These are phyloP conservation scores for Petroica traversi DNA, from an alignment of 2,113 vertebrate genomes.

Conservation along the genomic window DNA sequence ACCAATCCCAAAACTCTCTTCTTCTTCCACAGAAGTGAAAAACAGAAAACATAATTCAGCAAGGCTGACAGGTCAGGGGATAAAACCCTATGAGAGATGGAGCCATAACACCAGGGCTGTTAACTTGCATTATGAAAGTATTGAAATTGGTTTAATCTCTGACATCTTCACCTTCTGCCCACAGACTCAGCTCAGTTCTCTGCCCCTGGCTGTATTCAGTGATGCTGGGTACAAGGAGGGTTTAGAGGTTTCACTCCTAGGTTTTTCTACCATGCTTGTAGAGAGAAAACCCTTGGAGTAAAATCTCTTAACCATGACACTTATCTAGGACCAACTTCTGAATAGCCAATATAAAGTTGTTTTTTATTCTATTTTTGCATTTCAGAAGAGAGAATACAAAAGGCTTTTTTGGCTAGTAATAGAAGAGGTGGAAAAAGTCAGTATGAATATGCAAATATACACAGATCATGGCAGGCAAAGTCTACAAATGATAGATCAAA, in stretches of 20 bases:
- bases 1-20: not conserved
- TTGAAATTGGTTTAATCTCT: not conserved
- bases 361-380: not conserved
- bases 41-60: not conserved
- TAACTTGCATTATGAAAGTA: not conserved
- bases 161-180: not conserved
- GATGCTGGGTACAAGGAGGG: not conserved
- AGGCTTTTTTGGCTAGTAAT: not conserved
- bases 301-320: not conserved
- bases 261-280: not conserved
- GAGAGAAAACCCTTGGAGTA: not conserved
- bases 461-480: not conserved
- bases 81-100: not conserved
- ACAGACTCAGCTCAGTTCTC: not conserved
- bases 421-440: not conserved
- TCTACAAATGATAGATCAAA: not conserved
- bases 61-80: not conserved
- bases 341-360: not conserved
- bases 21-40: not conserved
- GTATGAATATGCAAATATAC: not conserved
- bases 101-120: not conserved
- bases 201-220: not conserved
- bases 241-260: not conserved
- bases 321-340: not conserved
- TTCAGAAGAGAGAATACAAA: not conserved